These are phyloP conservation scores for Corvus moneduloides DNA, from an alignment of 2,113 vertebrate genomes.

Conservation along the genomic window DNA sequence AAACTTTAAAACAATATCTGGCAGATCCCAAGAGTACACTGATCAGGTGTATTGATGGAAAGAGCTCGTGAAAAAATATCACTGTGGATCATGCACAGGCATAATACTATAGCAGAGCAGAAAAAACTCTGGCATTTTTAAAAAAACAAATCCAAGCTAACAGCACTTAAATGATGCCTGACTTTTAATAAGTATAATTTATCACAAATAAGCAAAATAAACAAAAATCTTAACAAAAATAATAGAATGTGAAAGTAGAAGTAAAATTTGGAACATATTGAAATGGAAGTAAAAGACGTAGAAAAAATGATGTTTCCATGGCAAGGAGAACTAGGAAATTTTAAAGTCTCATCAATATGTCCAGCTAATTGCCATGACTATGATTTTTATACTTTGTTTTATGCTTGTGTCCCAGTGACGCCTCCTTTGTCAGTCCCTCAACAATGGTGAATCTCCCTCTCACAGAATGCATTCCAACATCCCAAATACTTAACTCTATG, in stretches of 20 bases:
- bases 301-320: neutral
- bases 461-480: accelerated
- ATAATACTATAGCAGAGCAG: neutral
- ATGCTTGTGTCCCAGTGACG: neutral
- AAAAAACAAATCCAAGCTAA: neutral
- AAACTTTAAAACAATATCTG: neutral
- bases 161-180: neutral
- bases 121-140: neutral
- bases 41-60: neutral
- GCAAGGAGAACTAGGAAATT: neutral
- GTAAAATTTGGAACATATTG: neutral
- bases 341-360: neutral
- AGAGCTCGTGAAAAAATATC: neutral
- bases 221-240: neutral
- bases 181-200: neutral
- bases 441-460: accelerated
- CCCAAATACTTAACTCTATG: neutral
- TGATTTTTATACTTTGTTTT: neutral
- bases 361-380: neutral
- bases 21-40: neutral
- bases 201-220: neutral
- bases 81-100: too few species aligned
- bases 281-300: neutral
- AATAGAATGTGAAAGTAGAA: neutral
- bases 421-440: neutral